Percentiles rank a stretch among this genome's conserved stretches.
Evolutionary conservation across 2,797 vertebrate genomes (phyloP).

Genomic region (Mormyrops boulengeri): DNA sequence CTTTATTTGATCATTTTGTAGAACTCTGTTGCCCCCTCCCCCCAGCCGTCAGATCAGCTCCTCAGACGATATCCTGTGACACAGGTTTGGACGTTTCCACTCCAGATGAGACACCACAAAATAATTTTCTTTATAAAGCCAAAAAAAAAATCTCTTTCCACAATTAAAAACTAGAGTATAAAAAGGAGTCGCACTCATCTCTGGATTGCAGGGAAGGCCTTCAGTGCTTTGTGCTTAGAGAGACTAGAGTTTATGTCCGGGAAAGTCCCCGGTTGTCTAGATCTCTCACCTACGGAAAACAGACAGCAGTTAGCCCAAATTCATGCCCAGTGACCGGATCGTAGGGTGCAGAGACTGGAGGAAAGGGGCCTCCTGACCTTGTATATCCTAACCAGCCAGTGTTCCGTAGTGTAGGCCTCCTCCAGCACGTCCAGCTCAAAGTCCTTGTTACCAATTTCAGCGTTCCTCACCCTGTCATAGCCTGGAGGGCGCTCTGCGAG

Average conservation of each 20-base stretch:
- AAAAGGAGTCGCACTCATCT: slow-evolving; percentile 60
- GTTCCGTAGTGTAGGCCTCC: slow-evolving; percentile 97
- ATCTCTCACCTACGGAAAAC: slow-evolving; percentile 79
- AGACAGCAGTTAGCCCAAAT: background rate
- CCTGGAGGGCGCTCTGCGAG: slow-evolving; percentile 87
- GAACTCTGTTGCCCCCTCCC: slow-evolving; percentile 55
- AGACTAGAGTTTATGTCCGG: slow-evolving; percentile 72
- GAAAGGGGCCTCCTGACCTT: slow-evolving; percentile 65
- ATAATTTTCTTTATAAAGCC: slow-evolving; percentile 42
- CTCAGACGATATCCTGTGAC: slow-evolving; percentile 52
- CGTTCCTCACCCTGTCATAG: slow-evolving; percentile 92
- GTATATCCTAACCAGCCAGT: slow-evolving; percentile 99
- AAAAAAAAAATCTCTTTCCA: slow-evolving; percentile 53
- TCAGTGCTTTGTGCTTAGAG: slow-evolving; percentile 71
- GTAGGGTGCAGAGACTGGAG: background rate
- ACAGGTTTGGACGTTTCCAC: slow-evolving; percentile 52
- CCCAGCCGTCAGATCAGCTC: slow-evolving; percentile 58
- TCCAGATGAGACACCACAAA: slow-evolving; percentile 48
- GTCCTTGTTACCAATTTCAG: slow-evolving; percentile 98
- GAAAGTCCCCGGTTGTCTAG: slow-evolving; percentile 94
- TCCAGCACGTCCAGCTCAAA: slow-evolving; percentile 97
- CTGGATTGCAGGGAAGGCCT: slow-evolving; percentile 66
- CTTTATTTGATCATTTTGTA: slow-evolving; percentile 67
- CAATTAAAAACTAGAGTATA: slow-evolving; percentile 70
- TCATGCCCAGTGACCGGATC: background rate